phyloP scores from a whole-genome alignment of 2,113 vertebrate species.

The Cinclus mexicanus region DNA sequence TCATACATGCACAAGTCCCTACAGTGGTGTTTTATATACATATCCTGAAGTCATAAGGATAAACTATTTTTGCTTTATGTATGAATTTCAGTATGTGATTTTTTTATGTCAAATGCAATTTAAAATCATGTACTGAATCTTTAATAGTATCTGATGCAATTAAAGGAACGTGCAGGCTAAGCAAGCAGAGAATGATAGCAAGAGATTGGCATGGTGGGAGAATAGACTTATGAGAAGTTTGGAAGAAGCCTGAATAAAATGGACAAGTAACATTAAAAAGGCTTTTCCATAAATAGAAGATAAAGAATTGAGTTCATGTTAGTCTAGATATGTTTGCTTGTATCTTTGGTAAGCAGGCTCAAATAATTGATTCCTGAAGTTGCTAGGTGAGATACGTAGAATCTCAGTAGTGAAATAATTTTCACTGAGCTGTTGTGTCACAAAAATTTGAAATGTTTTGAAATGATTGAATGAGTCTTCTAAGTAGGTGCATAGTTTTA shows the following conservation, averaged over 20 bases:
- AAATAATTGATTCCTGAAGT: background rate
- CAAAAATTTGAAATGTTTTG: background rate
- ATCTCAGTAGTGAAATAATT: background rate
- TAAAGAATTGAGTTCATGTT: background rate
- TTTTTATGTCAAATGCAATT: background rate
- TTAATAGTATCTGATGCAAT: background rate
- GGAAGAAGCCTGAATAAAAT: background rate
- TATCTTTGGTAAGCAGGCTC: background rate
- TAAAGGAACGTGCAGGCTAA: background rate
- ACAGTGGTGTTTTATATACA: background rate
- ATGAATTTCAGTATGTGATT: background rate
- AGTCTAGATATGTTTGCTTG: background rate
- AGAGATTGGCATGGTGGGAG: background rate
- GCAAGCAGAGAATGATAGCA: background rate
- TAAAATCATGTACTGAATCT: background rate
- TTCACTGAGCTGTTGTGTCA: background rate
- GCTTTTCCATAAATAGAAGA: background rate
- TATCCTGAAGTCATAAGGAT: background rate
- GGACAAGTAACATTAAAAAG: background rate
- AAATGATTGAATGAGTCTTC: background rate
- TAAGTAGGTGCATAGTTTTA: background rate
- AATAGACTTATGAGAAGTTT: accelerated
- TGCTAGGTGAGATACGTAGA: background rate
- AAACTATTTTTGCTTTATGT: background rate
- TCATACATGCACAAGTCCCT: accelerated